These are phyloP conservation scores for Eupithecia subumbrata DNA, from an alignment of 2,888 invertebrate species.

Conservation along the genomic window DNA sequence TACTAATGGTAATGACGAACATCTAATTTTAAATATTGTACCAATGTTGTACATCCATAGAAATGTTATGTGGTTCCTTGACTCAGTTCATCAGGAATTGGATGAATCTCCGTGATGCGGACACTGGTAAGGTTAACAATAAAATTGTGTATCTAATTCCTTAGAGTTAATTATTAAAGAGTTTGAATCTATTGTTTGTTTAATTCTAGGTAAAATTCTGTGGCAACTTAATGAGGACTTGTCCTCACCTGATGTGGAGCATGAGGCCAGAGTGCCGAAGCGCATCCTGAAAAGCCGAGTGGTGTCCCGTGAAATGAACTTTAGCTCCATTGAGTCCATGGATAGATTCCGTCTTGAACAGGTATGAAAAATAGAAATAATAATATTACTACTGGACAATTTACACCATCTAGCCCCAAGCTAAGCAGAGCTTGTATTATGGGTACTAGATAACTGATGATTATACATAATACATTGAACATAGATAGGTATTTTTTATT, in stretches of 20 bases:
- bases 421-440: no score
- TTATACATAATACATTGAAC: no score
- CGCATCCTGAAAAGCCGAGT: slow-evolving; percentile 97
- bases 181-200: neutral
- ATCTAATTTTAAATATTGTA: neutral
- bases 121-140: slow-evolving; percentile 78
- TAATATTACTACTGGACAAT: no score
- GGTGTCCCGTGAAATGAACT: slow-evolving; percentile 95
- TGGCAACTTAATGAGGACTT: slow-evolving; percentile 99
- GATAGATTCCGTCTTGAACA: slow-evolving; percentile 98
- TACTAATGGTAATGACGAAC: neutral
- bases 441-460: no score
- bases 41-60: neutral
- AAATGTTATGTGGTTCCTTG: slow-evolving; percentile 52
- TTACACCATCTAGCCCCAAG: no score
- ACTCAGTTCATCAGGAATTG: slow-evolving; percentile 88
- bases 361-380: slow-evolving; percentile 53
- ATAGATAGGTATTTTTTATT: no score
- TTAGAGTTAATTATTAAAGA: neutral
- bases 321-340: slow-evolving; percentile 95
- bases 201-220: slow-evolving; percentile 90
- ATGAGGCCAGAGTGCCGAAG: slow-evolving; percentile 98
- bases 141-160: neutral
- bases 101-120: slow-evolving; percentile 98
- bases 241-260: slow-evolving; percentile 94